Evolutionary conservation across 2,888 invertebrate species (phyloP).

Genomic region (Cephus nigrinus): DNA sequence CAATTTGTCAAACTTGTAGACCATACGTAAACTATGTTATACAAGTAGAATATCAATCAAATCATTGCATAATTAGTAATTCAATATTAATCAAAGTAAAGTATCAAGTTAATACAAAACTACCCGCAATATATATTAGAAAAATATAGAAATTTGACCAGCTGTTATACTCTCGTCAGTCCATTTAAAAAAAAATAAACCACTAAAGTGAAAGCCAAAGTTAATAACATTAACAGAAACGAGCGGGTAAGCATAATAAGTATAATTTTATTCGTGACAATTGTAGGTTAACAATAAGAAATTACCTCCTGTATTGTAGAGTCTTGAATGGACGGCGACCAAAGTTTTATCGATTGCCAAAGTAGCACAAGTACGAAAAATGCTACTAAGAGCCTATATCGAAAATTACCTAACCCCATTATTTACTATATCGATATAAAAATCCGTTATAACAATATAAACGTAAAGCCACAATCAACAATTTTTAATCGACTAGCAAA

Average conservation of each 20-base stretch:
- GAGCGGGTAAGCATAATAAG: neutral
- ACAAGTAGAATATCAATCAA: too few species aligned
- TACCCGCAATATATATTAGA: neutral
- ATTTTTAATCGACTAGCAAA: neutral
- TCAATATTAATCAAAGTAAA: too few species aligned
- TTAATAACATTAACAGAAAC: neutral
- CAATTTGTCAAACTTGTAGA: too few species aligned
- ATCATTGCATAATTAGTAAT: neutral
- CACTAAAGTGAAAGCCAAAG: neutral
- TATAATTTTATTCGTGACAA: conserved; percentile 2
- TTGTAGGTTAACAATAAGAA: conserved; percentile 7
- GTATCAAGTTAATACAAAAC: too few species aligned
- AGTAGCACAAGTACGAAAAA: conserved; percentile 31
- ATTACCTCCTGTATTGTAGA: conserved; percentile 19
- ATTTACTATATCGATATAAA: neutral
- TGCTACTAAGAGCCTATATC: conserved; percentile 38
- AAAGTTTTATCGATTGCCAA: conserved; percentile 29
- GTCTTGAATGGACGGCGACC: conserved; percentile 20
- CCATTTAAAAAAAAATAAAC: neutral
- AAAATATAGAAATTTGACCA: neutral
- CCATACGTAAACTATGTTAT: too few species aligned
- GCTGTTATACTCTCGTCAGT: neutral
- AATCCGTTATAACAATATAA: neutral
- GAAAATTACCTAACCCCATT: conserved; percentile 49
- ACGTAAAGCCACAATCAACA: neutral